A percentile compares a stretch with the other conserved stretches of the same genome.
These are phyloP conservation scores for Incurvaria masculella DNA, from an alignment of 2,888 invertebrate genomes.

Conservation along the genomic window DNA sequence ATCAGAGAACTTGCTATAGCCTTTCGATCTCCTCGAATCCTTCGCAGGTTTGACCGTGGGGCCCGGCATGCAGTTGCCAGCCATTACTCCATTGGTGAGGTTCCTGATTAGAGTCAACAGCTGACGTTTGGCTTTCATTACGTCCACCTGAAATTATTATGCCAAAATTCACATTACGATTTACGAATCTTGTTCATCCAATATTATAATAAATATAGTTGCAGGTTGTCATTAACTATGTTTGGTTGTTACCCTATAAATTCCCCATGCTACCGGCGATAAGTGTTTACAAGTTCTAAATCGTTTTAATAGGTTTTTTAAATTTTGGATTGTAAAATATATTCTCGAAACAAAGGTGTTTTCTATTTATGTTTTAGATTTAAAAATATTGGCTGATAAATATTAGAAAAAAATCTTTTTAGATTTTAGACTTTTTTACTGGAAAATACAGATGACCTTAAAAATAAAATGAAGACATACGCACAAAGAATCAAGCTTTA, in stretches of 20 bases:
- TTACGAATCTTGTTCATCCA: background rate
- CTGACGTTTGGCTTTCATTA: slow-evolving; percentile 65
- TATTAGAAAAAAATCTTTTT: slow-evolving; percentile 3
- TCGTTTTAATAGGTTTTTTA: too few species aligned
- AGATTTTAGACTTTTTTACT: too few species aligned
- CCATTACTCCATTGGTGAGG: slow-evolving; percentile 62
- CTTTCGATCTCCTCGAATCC: slow-evolving; percentile 20
- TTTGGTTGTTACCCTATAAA: too few species aligned
- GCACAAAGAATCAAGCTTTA: too few species aligned
- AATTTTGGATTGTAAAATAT: background rate
- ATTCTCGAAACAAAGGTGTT: background rate
- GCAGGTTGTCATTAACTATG: too few species aligned
- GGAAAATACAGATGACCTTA: too few species aligned
- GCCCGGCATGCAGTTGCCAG: slow-evolving; percentile 36
- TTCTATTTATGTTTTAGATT: background rate
- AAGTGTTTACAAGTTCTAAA: too few species aligned
- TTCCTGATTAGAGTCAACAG: slow-evolving; percentile 68
- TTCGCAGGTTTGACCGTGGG: slow-evolving; percentile 19
- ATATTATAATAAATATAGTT: background rate
- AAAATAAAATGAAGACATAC: too few species aligned
- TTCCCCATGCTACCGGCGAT: too few species aligned
- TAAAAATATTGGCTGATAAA: background rate
- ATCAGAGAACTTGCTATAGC: slow-evolving; percentile 66
- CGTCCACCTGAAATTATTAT: slow-evolving; percentile 63
- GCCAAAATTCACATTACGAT: too few species aligned